phyloP scores from a whole-genome alignment of 2,888 invertebrate genomes.

The Leucophenga maculata region DNA sequence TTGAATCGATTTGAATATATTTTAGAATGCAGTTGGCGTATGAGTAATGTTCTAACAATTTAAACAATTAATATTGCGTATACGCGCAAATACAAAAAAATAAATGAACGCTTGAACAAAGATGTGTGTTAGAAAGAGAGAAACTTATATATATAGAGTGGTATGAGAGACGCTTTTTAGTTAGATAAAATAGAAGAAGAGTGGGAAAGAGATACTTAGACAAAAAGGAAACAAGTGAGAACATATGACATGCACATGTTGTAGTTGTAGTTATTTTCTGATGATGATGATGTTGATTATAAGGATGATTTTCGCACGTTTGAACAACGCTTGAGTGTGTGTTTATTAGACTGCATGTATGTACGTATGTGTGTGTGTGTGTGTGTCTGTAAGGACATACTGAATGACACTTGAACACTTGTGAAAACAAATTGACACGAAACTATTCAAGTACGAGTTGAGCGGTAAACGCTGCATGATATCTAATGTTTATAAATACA shows the following conservation, averaged over 20 bases:
- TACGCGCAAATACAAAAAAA: background rate
- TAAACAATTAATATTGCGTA: slow-evolving; percentile 3
- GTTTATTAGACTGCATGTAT: slow-evolving; percentile 21
- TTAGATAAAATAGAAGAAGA: slow-evolving; percentile 27
- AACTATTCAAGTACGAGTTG: background rate
- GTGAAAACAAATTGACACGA: slow-evolving; percentile 21
- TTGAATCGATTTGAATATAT: slow-evolving; percentile 7
- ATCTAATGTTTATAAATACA: background rate
- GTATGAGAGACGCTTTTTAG: slow-evolving; percentile 2
- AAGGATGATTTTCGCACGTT: slow-evolving; percentile 9
- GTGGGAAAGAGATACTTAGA: background rate
- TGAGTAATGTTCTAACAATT: slow-evolving; percentile 4
- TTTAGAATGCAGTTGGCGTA: slow-evolving; percentile 19
- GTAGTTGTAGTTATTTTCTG: slow-evolving; percentile 17
- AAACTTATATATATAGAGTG: slow-evolving; percentile 4
- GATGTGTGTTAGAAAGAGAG: background rate
- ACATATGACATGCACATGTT: slow-evolving; percentile 17
- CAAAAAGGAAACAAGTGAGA: background rate
- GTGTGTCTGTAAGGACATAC: slow-evolving; percentile 51
- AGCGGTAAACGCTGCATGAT: too few relatives aligned
- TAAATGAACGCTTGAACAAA: slow-evolving; percentile 5
- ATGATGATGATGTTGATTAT: slow-evolving; percentile 1
- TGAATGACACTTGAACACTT: slow-evolving; percentile 61
- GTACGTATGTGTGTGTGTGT: slow-evolving; percentile 39
- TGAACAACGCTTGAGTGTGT: slow-evolving; percentile 12